These are phyloP conservation scores for Myotis lucifugus DNA, from an alignment of 2,113 vertebrate genomes.

Conservation along the genomic window DNA sequence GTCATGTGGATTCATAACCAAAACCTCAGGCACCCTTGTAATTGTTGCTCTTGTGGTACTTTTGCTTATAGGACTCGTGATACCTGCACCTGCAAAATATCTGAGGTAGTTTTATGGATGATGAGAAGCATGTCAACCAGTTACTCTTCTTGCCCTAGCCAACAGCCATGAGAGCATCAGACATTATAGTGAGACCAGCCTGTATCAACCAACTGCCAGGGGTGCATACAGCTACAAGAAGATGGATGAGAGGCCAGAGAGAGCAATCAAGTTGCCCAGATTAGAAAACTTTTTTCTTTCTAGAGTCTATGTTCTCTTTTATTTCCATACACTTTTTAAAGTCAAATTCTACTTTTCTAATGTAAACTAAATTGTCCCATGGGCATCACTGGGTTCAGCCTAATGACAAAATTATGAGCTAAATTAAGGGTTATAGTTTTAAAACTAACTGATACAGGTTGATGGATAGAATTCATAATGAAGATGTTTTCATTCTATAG, in stretches of 20 bases:
- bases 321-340: too few relatives aligned
- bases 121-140: neutral
- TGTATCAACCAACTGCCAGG: neutral
- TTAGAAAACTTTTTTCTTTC: neutral
- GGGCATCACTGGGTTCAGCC: neutral
- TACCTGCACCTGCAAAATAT: neutral
- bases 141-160: neutral
- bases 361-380: too few relatives aligned
- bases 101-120: neutral
- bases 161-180: neutral
- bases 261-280: neutral
- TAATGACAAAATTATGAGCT: neutral
- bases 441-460: neutral
- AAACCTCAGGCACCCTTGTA: neutral
- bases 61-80: neutral
- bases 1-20: neutral
- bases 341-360: too few relatives aligned
- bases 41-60: neutral
- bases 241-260: neutral
- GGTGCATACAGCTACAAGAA: neutral
- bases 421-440: neutral
- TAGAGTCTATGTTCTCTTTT: too few relatives aligned
- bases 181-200: neutral
- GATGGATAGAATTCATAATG: neutral
- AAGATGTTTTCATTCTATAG: neutral